A percentile compares a stretch with the other conserved stretches of the same genome.
Evolutionary conservation across 2,113 vertebrate species (phyloP).

Genomic region (Phalacrocorax aristotelis): DNA sequence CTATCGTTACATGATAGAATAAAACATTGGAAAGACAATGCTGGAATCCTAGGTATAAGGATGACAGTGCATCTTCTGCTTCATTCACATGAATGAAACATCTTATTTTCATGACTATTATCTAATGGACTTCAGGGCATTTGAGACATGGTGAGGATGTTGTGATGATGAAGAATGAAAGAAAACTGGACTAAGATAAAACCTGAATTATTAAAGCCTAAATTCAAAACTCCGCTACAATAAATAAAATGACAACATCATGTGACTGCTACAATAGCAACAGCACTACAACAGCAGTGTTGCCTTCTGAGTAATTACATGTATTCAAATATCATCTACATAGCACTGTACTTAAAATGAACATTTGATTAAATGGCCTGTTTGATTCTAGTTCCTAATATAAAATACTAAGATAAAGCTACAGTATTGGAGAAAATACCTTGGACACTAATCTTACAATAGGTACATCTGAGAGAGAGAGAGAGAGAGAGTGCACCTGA

Average conservation of each 20-base stretch:
- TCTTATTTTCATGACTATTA: background rate
- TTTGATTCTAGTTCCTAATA: too few species aligned
- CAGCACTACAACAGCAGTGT: background rate
- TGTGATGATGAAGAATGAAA: background rate
- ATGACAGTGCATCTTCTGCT: background rate
- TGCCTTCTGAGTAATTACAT: background rate
- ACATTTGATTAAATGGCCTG: too few species aligned
- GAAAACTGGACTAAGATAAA: background rate
- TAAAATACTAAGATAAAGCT: too few species aligned
- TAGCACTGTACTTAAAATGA: too few species aligned
- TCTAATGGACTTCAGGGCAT: background rate
- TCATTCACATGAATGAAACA: background rate
- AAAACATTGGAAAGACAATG: background rate
- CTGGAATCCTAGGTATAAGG: background rate
- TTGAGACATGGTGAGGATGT: background rate
- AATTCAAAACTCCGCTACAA: background rate
- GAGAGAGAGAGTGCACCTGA: too few species aligned
- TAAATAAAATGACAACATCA: background rate
- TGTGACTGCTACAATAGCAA: background rate
- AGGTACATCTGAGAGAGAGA: too few species aligned
- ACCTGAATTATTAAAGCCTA: background rate
- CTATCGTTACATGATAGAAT: background rate
- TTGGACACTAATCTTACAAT: too few species aligned
- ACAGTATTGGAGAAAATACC: too few species aligned
- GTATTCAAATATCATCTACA: background rate